These are phyloP conservation scores for Xylophagus ater DNA, from an alignment of 2,888 invertebrate species.

Conservation along the genomic window DNA sequence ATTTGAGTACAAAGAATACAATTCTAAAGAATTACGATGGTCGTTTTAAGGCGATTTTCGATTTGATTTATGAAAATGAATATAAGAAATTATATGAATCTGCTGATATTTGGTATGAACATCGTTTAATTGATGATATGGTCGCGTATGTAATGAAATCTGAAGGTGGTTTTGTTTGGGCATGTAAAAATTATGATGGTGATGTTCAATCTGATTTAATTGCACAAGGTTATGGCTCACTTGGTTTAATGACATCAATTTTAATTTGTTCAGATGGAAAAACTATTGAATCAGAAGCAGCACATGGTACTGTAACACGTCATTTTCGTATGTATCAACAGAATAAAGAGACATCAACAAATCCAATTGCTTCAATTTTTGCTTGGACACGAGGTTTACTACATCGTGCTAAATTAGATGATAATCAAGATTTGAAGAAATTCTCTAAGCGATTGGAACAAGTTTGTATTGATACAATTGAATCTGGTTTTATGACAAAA, in stretches of 20 bases:
- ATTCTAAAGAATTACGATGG: constrained; percentile 95
- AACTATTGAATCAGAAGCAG: constrained; percentile 96
- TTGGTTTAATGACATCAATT: constrained; percentile 97
- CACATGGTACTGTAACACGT: constrained; percentile 93
- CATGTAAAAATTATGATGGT: constrained; percentile 98
- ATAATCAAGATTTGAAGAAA: constrained; percentile 59
- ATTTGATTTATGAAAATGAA: constrained; percentile 81
- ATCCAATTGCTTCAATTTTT: constrained; percentile 97
- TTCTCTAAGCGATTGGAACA: constrained; percentile 82
- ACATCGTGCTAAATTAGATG: constrained; percentile 89
- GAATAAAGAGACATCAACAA: constrained; percentile 97
- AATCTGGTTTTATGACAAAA: constrained; percentile 92
- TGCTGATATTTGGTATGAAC: constrained; percentile 92
- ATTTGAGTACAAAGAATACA: constrained; percentile 93
- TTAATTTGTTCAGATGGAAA: constrained; percentile 94
- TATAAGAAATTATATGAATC: constrained; percentile 79
- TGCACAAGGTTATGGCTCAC: constrained; percentile 91
- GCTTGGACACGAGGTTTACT: constrained; percentile 93
- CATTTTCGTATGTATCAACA: constrained; percentile 82
- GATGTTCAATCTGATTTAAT: constrained; percentile 98
- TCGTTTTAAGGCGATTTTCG: constrained; percentile 93
- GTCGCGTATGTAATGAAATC: constrained; percentile 97
- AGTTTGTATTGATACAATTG: constrained; percentile 91
- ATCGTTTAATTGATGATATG: constrained; percentile 97
- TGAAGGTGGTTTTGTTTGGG: constrained; percentile 98